Conservation (phyloP, 2,888 invertebrate genomes). For the Choristoneura rosaceana region DNA sequence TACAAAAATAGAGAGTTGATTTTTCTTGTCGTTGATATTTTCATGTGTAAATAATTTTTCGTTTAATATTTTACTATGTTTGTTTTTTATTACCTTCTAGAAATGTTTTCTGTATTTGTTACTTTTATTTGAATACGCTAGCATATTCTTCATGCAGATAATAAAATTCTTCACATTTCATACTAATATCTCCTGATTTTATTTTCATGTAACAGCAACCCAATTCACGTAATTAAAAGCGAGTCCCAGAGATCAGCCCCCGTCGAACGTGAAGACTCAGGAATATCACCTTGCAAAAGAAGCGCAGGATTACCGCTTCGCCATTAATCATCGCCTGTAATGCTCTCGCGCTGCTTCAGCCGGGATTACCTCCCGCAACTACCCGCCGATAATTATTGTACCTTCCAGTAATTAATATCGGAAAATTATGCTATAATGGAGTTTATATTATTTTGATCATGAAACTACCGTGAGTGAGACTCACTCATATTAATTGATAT, state of each 20-base stretch:
- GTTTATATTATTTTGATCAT: neutral
- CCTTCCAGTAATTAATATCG: slow-evolving; percentile 21
- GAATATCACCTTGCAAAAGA: slow-evolving; percentile 54
- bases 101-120: too few species aligned
- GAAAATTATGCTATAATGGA: neutral
- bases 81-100: too few species aligned
- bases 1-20: too few species aligned
- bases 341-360: slow-evolving; percentile 43
- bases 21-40: too few species aligned
- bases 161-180: too few species aligned
- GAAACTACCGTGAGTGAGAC: too few species aligned
- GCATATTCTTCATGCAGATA: too few species aligned
- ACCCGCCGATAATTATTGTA: slow-evolving; percentile 49
- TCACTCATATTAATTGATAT: too few species aligned
- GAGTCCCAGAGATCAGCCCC: neutral
- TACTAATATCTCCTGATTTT: too few species aligned
- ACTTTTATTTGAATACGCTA: too few species aligned
- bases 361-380: slow-evolving; percentile 42
- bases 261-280: slow-evolving; percentile 12
- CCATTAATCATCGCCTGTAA: slow-evolving; percentile 69
- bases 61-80: too few species aligned
- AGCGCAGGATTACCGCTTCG: slow-evolving; percentile 63
- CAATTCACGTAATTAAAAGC: slow-evolving; percentile 5
- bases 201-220: neutral
- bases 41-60: too few species aligned